Percentiles rank a stretch among this genome's conserved stretches.
Conservation (phyloP, 2,113 vertebrate genomes). For the Leptosomus discolor region DNA sequence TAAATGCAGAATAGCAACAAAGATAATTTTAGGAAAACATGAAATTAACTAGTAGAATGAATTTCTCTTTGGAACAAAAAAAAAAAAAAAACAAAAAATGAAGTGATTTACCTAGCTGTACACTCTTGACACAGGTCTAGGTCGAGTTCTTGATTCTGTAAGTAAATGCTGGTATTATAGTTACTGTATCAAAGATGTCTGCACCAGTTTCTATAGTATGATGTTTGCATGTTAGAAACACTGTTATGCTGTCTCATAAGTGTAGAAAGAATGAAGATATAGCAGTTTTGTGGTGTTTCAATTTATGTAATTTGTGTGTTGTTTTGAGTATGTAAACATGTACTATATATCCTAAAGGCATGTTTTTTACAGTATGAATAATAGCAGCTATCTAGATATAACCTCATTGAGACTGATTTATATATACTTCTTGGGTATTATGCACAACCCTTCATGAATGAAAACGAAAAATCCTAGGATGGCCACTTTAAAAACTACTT, state of each 20-base stretch:
- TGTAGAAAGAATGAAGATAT: not conserved
- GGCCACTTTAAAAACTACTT: not conserved
- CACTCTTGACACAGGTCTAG: not conserved
- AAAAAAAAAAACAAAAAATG: no score
- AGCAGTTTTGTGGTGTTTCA: not conserved
- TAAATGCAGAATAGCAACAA: slow-evolving; percentile 43
- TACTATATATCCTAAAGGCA: not conserved
- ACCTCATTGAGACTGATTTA: not conserved
- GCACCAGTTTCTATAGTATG: not conserved
- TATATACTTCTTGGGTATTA: not conserved
- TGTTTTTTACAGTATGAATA: not conserved
- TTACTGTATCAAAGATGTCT: not conserved
- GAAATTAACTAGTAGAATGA: slow-evolving; percentile 47
- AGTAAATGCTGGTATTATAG: slow-evolving; percentile 19
- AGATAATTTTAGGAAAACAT: slow-evolving; percentile 51
- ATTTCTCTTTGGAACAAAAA: slow-evolving; percentile 34
- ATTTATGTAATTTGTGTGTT: not conserved
- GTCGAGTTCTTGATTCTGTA: slow-evolving; percentile 25
- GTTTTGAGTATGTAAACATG: not conserved
- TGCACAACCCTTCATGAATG: not conserved
- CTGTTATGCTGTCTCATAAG: not conserved
- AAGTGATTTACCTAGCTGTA: slow-evolving; percentile 30
- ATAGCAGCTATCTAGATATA: not conserved
- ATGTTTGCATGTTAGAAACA: not conserved
- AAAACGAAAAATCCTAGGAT: not conserved